These are phyloP conservation scores for Venusia cambrica DNA, from an alignment of 2,888 invertebrate genomes.

Conservation along the genomic window DNA sequence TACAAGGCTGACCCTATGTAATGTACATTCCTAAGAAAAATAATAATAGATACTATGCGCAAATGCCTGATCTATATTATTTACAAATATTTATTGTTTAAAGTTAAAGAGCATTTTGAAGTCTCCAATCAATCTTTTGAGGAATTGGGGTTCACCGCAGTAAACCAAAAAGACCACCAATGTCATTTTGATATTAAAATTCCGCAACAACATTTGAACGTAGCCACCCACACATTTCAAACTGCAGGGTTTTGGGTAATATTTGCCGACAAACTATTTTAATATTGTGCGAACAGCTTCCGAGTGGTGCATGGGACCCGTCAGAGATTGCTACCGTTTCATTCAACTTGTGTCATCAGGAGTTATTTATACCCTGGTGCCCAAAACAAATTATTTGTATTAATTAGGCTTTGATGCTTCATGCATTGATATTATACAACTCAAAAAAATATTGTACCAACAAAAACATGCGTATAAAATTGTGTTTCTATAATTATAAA, in stretches of 20 bases:
- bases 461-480: too few species aligned
- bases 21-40: too few species aligned
- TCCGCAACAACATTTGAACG: conserved; percentile 15
- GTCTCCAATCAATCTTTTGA: neutral
- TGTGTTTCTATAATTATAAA: too few species aligned
- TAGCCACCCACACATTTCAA: conserved; percentile 14
- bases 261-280: conserved; percentile 21
- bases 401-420: too few species aligned
- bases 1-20: too few species aligned
- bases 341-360: conserved; percentile 9
- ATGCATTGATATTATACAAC: too few species aligned
- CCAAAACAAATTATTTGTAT: too few species aligned
- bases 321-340: neutral
- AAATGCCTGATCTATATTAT: too few species aligned
- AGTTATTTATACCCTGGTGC: too few species aligned
- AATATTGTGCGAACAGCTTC: conserved; percentile 18
- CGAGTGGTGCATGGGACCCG: conserved; percentile 2
- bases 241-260: conserved; percentile 13
- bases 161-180: conserved; percentile 13
- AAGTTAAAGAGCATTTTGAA: neutral
- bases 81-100: too few species aligned
- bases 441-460: too few species aligned
- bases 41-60: too few species aligned
- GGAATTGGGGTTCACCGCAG: neutral
- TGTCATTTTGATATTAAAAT: conserved; percentile 13